phyloP scores from a whole-genome alignment of 2,797 vertebrate species.

The Gymnothorax javanicus region DNA sequence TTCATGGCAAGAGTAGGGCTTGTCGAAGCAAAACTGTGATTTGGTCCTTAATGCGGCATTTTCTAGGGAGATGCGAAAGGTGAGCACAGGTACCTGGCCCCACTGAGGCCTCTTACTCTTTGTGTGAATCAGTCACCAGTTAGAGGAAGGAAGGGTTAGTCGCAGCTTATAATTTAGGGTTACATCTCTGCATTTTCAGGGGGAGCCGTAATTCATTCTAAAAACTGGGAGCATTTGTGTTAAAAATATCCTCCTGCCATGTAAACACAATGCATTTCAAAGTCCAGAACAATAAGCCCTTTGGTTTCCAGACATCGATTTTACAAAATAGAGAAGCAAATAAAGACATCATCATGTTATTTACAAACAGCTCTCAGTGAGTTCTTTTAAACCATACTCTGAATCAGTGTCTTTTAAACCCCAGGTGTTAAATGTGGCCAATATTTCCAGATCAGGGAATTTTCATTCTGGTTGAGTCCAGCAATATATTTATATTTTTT shows the following conservation, averaged over 20 bases:
- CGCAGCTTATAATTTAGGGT: neutral
- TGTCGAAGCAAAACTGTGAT: constrained; percentile 27
- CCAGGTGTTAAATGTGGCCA: neutral
- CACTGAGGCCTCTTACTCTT: constrained; percentile 60
- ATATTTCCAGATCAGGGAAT: neutral
- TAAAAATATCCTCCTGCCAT: neutral
- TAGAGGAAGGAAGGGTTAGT: neutral
- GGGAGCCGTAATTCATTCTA: constrained; percentile 44
- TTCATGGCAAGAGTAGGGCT: neutral
- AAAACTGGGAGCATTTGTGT: constrained; percentile 34
- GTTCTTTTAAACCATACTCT: neutral
- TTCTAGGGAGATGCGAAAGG: constrained; percentile 52
- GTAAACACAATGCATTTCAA: neutral
- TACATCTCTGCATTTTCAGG: constrained; percentile 47
- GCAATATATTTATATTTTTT: too few species aligned
- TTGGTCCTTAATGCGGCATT: constrained; percentile 44
- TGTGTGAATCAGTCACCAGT: constrained; percentile 50
- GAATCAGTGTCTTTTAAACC: neutral
- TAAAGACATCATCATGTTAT: neutral
- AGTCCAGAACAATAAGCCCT: neutral
- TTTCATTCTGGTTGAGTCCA: neutral
- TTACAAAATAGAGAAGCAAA: neutral
- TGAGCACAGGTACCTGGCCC: constrained; percentile 46
- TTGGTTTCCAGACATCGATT: neutral
- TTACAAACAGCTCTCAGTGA: neutral